These are phyloP conservation scores for Melangyna quadrimaculata DNA, from an alignment of 2,888 invertebrate species.

Conservation along the genomic window DNA sequence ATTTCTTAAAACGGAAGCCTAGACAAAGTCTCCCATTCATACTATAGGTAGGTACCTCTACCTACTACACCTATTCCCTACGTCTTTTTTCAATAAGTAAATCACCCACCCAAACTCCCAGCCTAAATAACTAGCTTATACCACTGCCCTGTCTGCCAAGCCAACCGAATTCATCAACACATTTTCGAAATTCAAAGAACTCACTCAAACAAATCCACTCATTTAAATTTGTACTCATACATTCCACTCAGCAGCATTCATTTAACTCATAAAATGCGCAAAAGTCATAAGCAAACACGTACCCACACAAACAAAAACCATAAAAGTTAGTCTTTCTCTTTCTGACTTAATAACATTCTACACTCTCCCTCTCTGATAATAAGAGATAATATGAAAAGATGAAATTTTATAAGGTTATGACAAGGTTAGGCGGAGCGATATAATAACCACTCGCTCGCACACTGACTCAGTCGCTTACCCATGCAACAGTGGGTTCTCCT, in stretches of 20 bases:
- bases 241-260: constrained; percentile 31
- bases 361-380: constrained; percentile 45
- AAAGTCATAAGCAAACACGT: neutral
- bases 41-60: too few species aligned
- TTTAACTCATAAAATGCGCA: constrained; percentile 19
- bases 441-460: constrained; percentile 72
- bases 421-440: constrained; percentile 75
- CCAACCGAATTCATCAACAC: neutral
- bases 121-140: neutral
- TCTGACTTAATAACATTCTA: neutral
- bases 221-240: neutral
- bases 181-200: neutral
- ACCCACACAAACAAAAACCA: neutral
- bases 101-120: neutral
- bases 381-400: constrained; percentile 70
- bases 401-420: constrained; percentile 75
- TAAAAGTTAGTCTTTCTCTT: neutral
- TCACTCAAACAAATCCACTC: neutral
- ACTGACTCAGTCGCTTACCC: constrained; percentile 19
- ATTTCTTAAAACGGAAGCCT: too few species aligned
- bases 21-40: too few species aligned
- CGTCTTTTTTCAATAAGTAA: neutral
- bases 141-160: neutral
- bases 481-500: constrained; percentile 65
- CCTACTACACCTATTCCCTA: too few species aligned